Evolutionary conservation across 2,888 invertebrate genomes (phyloP), one percentile per base, ranked within the genome.

Genomic region (Orthosia incerta): DNA sequence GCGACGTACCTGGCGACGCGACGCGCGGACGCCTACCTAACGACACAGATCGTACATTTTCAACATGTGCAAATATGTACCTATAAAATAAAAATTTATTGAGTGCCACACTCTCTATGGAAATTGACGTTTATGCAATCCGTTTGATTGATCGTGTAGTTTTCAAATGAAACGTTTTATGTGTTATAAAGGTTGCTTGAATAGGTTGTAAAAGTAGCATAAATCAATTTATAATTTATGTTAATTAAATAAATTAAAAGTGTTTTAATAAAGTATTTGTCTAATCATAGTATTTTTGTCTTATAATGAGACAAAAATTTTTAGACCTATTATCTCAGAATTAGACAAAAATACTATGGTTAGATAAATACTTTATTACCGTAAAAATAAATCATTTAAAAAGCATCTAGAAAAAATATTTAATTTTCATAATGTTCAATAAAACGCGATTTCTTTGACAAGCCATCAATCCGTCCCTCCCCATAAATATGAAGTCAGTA

Each of bases 11-110:
- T 95, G 93, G 81, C 94, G 95, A 92, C 95, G 95, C 96, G 95
- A 90, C 96, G 94, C 91, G 91, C 93, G 95, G 96, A 95, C 96
- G 96, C 95, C 95, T 95, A 94, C 92, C 93, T 95, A 95, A 95
- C 95, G 95, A 94, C 94, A 92, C 83, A 87, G 91, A 89, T 90
- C 91, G 89, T 91, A 91, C 92, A 90, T 93, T 93, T 93, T 89
- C 92, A 92, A 92, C 94, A 92, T 93, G 93, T 92, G 91, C 88
- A 90, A 91, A 90, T 90, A 86, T 85, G 87, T 87, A 39, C 39
- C 39, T 39, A 85, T 86, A 86, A 89, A 86, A 84, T 86, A 83
- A 83, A 87, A 86, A 80, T 85, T 86, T 83, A 84, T 85, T 84
- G 83, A 83, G 79, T 80, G 75, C 64, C 67, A 75, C 59, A 74